Base-by-base conservation (phyloP, 2,888 invertebrate genomes). In the Epistrophella euchroma region DNA sequence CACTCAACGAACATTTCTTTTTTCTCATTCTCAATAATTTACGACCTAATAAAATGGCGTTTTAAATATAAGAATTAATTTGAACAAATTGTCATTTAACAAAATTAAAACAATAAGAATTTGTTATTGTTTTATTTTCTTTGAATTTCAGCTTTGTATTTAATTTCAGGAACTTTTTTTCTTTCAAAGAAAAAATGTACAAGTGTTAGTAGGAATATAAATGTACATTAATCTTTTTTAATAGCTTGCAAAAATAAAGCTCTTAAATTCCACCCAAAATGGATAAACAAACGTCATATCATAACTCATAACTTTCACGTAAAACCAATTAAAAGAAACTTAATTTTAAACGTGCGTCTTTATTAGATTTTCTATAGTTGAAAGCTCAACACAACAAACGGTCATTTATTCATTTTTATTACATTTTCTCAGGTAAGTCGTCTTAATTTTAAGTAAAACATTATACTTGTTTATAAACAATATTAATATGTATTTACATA, bases 291-390 rank as follows among this genome's bases (percentile, higher is more conserved):
- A 2, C 15, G 7, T 4, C 22, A 40, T n/a, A n/a, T n/a, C n/a
- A n/a, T n/a, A n/a, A n/a, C n/a, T n/a, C n/a, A n/a, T 40, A 60
- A 60, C 60, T 60, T 40, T 60, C 40, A 40, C 37, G 9, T 40
- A 15, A 37, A 40, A 9, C 7, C 19, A 32, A 4, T 2, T 6
- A 35, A 58, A 60, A 17, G 13, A 60, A 40, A 40, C 40, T 60
- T 40, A 15, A 60, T 60, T 60, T 60, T 15, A 22, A 22, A 40
- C 4, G 15, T 60, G n/a, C n/a, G 10, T 60, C 40, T 37, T 60
- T 15, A 40, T 40, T 15, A 15, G 15, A 13, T n/a, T 22, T 37
- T 5, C 6, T 60, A 2, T 37, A 19, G 19, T 22, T 22, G 37
- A 37, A 15, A 60, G 4, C 35, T 58, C 4, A 35, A 3, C 11